Evolutionary conservation across 2,113 vertebrate genomes (phyloP), one percentile per base, ranked within the genome.

Genomic region (Siniperca knerii): DNA sequence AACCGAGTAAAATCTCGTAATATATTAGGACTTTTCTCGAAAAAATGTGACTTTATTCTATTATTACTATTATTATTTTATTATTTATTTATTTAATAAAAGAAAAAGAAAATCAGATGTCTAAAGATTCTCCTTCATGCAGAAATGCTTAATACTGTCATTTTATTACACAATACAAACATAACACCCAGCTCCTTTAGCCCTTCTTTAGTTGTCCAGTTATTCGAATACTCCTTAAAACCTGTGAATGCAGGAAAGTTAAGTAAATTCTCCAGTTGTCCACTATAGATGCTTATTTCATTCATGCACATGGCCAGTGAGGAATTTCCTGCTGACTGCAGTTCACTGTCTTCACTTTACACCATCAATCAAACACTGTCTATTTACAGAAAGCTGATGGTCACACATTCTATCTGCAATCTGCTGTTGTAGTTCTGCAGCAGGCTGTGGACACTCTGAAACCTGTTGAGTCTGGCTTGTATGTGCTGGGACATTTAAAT

Each of bases 281-380:
- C 10, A 13, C n/a, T 4, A 13, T 10, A 13, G 33, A 37, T 0
- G 37, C 70, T 55, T 42, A 46, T 23, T 75, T 21, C 25, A 33
- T 46, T 1, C 2, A 16, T 20, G 13, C 74, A 52, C 60, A 7
- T 9, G 29, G 23, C 12, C 21, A 12, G 62, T 5, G 2, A 42
- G 20, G 62, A 13, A 11, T 33, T 20, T 9, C 57, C 18, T 23
- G 25, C 58, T 57, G 52, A 54, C 52, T 57, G 70, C 54, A 18
- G 6, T 18, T 55, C 20, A 6, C 50, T 29, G 72, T 61, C 55
- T 29, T 60, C 55, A 20, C 71, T 23, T 29, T 21, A 1, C 25
- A 37, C 44, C 73, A 37, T 75, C 73, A 13, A 8, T 54, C 75
- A 77, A 11, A 77, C 75, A 7, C 46, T 16, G 35, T 54, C 33